Conservation (phyloP, 2,113 vertebrate genomes). For the Dipodomys merriami region DNA sequence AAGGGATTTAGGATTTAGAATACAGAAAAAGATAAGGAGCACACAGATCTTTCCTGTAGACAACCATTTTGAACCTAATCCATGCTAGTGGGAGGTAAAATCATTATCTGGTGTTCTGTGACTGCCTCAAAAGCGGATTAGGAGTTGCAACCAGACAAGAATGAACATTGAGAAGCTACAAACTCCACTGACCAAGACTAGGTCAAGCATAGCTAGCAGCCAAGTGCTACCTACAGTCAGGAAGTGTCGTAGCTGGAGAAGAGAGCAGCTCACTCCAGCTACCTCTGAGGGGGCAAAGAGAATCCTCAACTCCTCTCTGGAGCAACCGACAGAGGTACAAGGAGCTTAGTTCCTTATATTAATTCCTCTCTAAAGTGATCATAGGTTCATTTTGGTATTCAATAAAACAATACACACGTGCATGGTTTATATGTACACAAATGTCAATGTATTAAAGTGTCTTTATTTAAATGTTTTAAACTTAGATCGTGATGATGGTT, state of each 20-base stretch:
- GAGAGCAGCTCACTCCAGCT: background rate
- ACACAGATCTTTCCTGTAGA: background rate
- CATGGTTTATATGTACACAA: conserved; percentile 29
- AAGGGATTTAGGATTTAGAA: conserved; percentile 17
- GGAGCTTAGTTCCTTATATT: background rate
- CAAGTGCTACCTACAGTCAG: background rate
- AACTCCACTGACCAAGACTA: background rate
- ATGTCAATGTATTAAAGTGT: background rate
- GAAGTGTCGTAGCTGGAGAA: too few relatives aligned
- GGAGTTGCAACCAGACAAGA: conserved; percentile 10
- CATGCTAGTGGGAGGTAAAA: conserved; percentile 47
- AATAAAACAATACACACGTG: background rate
- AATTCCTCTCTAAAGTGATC: conserved; percentile 32
- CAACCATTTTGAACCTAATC: background rate
- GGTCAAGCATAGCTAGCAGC: background rate
- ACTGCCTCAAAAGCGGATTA: background rate
- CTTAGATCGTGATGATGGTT: background rate
- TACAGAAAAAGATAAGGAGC: background rate
- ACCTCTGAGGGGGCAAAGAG: too few relatives aligned
- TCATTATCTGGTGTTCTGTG: background rate
- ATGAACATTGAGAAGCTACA: background rate
- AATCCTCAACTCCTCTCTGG: background rate
- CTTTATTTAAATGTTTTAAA: background rate
- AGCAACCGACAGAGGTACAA: background rate
- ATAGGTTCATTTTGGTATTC: background rate